Conservation (phyloP, 2,797 vertebrate species). For the Helicolenus hilgendorfi region DNA sequence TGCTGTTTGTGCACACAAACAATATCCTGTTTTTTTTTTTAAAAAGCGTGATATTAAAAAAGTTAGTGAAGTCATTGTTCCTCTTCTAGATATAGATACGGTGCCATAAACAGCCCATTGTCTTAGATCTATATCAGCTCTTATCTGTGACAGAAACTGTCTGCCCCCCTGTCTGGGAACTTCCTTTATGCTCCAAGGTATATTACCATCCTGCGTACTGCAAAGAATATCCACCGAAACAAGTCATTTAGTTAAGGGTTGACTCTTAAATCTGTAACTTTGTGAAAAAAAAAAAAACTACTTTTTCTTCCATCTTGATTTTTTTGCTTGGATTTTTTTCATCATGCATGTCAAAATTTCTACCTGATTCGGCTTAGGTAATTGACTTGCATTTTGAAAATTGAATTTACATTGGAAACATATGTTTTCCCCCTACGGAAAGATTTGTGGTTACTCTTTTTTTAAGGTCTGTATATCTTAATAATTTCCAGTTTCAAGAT, state of each 20-base stretch:
- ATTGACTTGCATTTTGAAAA: not conserved
- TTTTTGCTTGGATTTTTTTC: not conserved
- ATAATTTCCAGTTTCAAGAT: not conserved
- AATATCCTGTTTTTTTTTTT: conserved; percentile 4
- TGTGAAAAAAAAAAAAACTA: rapidly evolving
- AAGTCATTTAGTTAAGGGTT: not conserved
- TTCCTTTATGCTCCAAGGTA: conserved; percentile 59
- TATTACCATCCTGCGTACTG: conserved; percentile 40
- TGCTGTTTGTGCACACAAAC: conserved; percentile 28
- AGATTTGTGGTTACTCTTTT: not conserved
- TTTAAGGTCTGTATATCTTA: not conserved
- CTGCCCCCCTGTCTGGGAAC: conserved; percentile 30
- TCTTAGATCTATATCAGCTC: conserved; percentile 54
- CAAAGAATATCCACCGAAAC: conserved; percentile 17
- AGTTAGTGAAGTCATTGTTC: conserved; percentile 60
- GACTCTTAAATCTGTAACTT: not conserved
- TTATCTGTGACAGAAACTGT: conserved; percentile 72
- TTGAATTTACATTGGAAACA: not conserved
- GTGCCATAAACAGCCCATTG: conserved; percentile 62
- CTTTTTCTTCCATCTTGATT: not conserved
- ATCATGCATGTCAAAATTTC: not conserved
- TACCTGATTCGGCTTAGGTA: not conserved
- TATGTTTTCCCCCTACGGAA: not conserved
- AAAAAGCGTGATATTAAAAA: conserved; percentile 67
- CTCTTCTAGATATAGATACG: conserved; percentile 39